Evolutionary conservation across 2,888 invertebrate genomes (phyloP).

Genomic region (Marronus borbonicus): DNA sequence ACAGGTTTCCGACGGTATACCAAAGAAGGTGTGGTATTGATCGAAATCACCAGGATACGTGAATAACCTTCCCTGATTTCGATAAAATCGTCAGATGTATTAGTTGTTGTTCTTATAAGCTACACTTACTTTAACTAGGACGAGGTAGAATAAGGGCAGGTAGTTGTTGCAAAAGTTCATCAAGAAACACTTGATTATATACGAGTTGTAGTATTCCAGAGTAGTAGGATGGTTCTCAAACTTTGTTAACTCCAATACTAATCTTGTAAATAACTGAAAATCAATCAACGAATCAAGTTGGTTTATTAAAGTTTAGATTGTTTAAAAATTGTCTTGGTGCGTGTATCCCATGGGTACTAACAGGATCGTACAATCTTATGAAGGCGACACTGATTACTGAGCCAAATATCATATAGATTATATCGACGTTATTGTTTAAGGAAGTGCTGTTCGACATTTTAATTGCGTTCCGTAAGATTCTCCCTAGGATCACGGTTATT

Average conservation of each 20-base stretch:
- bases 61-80: slow-evolving; percentile 42
- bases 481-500: neutral
- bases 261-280: slow-evolving; percentile 62
- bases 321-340: too few relatives aligned
- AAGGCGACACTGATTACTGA: slow-evolving; percentile 59
- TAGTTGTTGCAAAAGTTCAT: slow-evolving; percentile 54
- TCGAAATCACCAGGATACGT: slow-evolving; percentile 22
- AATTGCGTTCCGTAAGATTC: neutral
- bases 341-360: slow-evolving; percentile 49
- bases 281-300: neutral
- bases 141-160: slow-evolving; percentile 52
- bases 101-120: neutral
- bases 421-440: slow-evolving; percentile 53
- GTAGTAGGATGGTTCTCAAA: slow-evolving; percentile 65
- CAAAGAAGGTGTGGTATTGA: neutral
- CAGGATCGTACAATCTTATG: slow-evolving; percentile 61
- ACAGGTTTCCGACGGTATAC: slow-evolving; percentile 37
- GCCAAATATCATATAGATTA: slow-evolving; percentile 58
- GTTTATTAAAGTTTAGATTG: neutral
- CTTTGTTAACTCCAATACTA: slow-evolving; percentile 63
- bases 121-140: slow-evolving; percentile 53
- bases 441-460: neutral
- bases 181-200: slow-evolving; percentile 52
- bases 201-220: slow-evolving; percentile 52
- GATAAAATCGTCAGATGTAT: neutral